Conservation (phyloP, 2,888 invertebrate species). For the Drosophila testacea region DNA sequence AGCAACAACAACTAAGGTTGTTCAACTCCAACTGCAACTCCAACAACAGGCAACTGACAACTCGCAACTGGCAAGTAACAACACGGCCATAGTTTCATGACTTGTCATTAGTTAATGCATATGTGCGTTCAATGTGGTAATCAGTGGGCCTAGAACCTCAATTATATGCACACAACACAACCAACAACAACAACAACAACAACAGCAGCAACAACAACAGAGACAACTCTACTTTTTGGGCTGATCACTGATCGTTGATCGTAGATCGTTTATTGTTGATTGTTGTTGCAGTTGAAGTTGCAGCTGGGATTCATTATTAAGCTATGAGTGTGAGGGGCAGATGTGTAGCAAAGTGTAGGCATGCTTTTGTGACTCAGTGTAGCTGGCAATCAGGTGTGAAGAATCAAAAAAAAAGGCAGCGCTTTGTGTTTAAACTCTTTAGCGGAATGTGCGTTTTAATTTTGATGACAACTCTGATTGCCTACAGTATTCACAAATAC, state of each 20-base stretch:
- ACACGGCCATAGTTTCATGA: slow-evolving; percentile 67
- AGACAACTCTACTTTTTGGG: slow-evolving; percentile 38
- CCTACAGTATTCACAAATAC: slow-evolving; percentile 1
- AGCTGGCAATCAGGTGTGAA: slow-evolving; percentile 49
- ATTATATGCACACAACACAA: slow-evolving; percentile 50
- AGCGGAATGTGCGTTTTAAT: not conserved
- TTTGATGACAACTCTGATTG: slow-evolving; percentile 1
- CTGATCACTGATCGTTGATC: slow-evolving; percentile 10
- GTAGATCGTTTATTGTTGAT: slow-evolving; percentile 14
- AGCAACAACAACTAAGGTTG: slow-evolving; percentile 48
- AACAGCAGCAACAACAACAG: not conserved
- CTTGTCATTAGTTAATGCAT: slow-evolving; percentile 78
- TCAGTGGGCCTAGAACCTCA: slow-evolving; percentile 59
- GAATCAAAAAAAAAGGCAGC: slow-evolving; percentile 3
- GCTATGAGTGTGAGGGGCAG: not conserved
- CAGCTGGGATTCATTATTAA: slow-evolving; percentile 38
- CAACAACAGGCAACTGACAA: slow-evolving; percentile 14
- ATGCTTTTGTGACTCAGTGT: slow-evolving; percentile 31
- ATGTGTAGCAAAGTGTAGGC: not conserved
- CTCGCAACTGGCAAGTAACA: slow-evolving; percentile 20
- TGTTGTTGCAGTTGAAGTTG: slow-evolving; percentile 12
- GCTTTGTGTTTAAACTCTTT: slow-evolving; percentile 8
- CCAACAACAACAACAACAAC: slow-evolving; percentile 14
- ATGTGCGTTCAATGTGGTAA: slow-evolving; percentile 51
- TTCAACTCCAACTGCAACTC: slow-evolving; percentile 64